phyloP scores from a whole-genome alignment of 53 echinoderm and acorn worm genomes.

The Hippasteria phrygiana region DNA sequence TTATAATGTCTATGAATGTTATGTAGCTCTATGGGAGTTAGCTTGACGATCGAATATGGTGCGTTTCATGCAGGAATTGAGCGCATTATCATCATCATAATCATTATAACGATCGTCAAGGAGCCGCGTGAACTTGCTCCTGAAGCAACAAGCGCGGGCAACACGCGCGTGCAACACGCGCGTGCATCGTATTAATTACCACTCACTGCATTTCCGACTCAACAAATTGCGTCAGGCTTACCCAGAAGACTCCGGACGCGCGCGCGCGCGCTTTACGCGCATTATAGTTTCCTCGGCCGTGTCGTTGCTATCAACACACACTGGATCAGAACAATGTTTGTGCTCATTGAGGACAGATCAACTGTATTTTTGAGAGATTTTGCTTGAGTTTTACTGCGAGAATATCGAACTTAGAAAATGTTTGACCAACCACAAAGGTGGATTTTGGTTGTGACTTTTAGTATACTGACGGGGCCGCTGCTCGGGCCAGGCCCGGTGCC shows the following conservation, averaged over 20 bases:
- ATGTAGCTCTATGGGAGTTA: slow-evolving; percentile 56
- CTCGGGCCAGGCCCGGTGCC: neutral
- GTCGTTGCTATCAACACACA: slow-evolving; percentile 10
- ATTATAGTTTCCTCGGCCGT: neutral
- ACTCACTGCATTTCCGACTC: too few relatives aligned
- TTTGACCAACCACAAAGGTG: slow-evolving; percentile 9
- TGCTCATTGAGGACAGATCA: neutral
- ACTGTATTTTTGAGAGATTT: neutral
- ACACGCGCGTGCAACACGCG: neutral
- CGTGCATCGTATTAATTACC: neutral
- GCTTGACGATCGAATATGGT: too few relatives aligned
- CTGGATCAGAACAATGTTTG: neutral
- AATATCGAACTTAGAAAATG: neutral
- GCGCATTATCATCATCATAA: too few relatives aligned
- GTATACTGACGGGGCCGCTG: neutral
- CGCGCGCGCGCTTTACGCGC: too few relatives aligned
- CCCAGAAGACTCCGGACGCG: too few relatives aligned
- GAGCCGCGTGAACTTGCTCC: too few relatives aligned
- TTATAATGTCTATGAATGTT: too few relatives aligned
- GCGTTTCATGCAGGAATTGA: too few relatives aligned
- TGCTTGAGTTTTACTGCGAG: neutral
- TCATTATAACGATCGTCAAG: too few relatives aligned
- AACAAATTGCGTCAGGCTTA: too few relatives aligned
- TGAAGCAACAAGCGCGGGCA: neutral
- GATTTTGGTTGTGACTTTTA: slow-evolving; percentile 9